Base-by-base conservation (phyloP, 2,113 vertebrate genomes). In the Mormyrus iriodes region DNA sequence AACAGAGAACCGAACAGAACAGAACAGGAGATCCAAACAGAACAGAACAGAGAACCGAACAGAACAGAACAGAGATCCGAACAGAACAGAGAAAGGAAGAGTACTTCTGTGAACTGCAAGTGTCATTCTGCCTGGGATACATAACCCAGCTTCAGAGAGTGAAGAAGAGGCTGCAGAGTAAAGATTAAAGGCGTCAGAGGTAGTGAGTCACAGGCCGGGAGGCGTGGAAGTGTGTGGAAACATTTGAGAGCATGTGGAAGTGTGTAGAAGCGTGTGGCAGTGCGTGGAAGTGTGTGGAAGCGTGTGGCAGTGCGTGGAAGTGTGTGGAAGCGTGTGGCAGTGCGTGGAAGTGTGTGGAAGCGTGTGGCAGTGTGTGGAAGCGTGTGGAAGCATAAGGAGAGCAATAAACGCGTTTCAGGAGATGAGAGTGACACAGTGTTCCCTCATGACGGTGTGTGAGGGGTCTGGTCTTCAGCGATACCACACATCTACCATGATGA, bases 181-280 rank as follows among this genome's bases (percentile, higher is more conserved):
- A 39, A 89, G 89, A 93, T 93, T 93, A 90, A 91, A 92, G 88
- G 90, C 88, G 76, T 84, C 79, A 69, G 89, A 91, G 91, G n/a
- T 65, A 91, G 58, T 86, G 84, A 73, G 88, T n/a, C 2, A 84
- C 19, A 88, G 90, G 44, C 79, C 31, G 88, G 90, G 89, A 24
- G 42, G 35, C 46, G 69, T 51, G 6, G 49, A 79, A 76, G 46
- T 17, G n/a, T 21, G 61, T 3, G 48, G 89, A 48, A 82, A 87
- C 21, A n/a, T 65, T 9, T 65, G 2, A 8, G 8, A 65, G 58
- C 8, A n/a, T 24, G 9, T 61, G 58, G 58, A 61, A 61, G 55
- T 61, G 0, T 24, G 46, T 48, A 48, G 46, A 48, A 48, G 46
- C 46, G 0, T 4, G 46, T 48, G 46, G 46, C 5, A 48, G 46